A percentile compares a stretch with the other conserved stretches of the same genome.
These are phyloP conservation scores for Hydrolagus colliei DNA, from an alignment of 2,797 vertebrate genomes.

Conservation along the genomic window DNA sequence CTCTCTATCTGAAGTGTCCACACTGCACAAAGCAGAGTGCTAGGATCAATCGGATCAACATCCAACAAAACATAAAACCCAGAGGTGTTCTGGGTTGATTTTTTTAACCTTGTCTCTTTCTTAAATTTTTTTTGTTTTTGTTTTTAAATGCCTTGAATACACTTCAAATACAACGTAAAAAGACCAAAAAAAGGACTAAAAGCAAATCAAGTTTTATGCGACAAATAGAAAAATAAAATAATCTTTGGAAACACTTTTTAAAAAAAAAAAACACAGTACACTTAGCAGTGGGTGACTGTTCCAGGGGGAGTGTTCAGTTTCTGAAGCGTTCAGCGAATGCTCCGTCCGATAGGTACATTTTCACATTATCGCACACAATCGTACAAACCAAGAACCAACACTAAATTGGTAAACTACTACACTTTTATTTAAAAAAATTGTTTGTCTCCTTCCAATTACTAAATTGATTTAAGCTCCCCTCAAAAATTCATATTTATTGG, in stretches of 20 bases:
- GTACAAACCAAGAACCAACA: no score
- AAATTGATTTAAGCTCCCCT: no score
- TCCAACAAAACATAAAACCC: not conserved
- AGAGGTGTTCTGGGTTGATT: no score
- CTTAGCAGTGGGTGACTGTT: not conserved
- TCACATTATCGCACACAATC: no score
- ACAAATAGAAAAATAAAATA: not conserved
- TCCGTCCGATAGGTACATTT: no score
- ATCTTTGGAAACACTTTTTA: not conserved
- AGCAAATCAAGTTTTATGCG: not conserved
- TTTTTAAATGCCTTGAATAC: not conserved
- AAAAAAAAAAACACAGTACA: not conserved
- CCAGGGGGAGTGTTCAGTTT: not conserved
- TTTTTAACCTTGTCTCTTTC: no score
- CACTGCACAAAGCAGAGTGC: not conserved
- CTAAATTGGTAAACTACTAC: no score
- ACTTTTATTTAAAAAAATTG: no score
- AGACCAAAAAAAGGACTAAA: not conserved
- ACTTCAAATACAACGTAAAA: not conserved
- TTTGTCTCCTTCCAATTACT: no score
- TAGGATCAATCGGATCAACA: not conserved
- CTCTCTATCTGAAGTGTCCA: not conserved
- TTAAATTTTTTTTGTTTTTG: no score
- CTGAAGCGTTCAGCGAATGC: no score
- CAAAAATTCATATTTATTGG: no score